Percentiles rank a stretch among this genome's conserved stretches.
Evolutionary conservation across 2,888 invertebrate species (phyloP).

Genomic region (Pocota personata): DNA sequence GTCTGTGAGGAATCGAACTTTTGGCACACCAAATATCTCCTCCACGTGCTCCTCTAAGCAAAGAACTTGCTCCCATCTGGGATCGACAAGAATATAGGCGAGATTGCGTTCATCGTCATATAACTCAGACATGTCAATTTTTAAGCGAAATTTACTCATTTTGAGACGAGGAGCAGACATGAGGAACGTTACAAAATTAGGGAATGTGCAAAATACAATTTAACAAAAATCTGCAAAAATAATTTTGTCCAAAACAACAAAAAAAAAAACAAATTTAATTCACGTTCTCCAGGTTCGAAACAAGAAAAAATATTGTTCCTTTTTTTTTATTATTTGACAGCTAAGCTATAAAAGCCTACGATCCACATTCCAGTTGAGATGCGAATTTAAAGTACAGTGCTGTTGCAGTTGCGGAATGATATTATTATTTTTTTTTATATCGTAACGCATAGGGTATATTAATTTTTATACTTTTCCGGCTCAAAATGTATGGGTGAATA

Average conservation of each 20-base stretch:
- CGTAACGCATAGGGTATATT: no score
- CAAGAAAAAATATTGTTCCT: not conserved
- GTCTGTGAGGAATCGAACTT: constrained; percentile 74
- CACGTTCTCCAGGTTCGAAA: not conserved
- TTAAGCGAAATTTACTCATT: constrained; percentile 75
- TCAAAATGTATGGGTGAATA: no score
- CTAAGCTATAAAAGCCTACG: not conserved
- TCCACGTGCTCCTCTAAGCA: constrained; percentile 77
- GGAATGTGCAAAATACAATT: not conserved
- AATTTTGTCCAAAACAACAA: not conserved
- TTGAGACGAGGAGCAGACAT: not conserved
- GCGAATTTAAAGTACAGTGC: not conserved
- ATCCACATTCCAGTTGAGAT: not conserved
- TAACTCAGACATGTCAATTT: constrained; percentile 76
- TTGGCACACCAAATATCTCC: constrained; percentile 74
- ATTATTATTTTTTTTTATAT: no score
- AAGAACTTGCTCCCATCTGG: constrained; percentile 74
- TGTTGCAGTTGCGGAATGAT: no score
- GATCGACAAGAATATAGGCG: constrained; percentile 76
- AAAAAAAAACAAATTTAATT: not conserved
- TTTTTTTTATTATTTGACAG: not conserved
- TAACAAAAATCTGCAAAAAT: not conserved
- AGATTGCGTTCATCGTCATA: constrained; percentile 75
- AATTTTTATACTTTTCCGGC: no score
- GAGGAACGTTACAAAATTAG: not conserved